Percentiles rank a stretch among this genome's conserved stretches.
Conservation (phyloP, 2,797 vertebrate species). For the Enteromius radiatus region DNA sequence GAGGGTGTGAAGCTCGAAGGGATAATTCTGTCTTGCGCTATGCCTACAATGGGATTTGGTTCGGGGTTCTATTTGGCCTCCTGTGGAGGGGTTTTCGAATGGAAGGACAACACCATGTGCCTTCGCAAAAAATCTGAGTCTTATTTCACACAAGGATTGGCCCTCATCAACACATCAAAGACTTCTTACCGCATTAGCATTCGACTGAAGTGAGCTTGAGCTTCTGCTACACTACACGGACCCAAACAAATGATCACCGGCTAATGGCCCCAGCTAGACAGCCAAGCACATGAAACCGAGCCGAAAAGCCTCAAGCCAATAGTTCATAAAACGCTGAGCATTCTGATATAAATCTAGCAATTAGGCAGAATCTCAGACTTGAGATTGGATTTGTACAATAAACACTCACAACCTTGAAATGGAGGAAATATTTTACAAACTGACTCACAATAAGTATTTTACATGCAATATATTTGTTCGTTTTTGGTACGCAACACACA, state of each 20-base stretch:
- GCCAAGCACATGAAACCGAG: constrained; percentile 22
- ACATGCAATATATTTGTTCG: background rate
- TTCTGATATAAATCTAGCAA: constrained; percentile 27
- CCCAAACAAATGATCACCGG: constrained; percentile 51
- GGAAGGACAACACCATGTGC: constrained; percentile 34
- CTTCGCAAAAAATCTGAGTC: constrained; percentile 26
- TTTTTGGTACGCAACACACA: background rate
- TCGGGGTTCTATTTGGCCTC: constrained; percentile 43
- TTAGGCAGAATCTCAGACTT: background rate
- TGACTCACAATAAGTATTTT: background rate
- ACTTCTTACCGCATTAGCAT: constrained; percentile 30
- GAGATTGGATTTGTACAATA: background rate
- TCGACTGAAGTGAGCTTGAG: constrained; percentile 37
- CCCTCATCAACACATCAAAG: constrained; percentile 57
- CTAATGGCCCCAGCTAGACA: constrained; percentile 36
- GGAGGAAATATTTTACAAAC: background rate
- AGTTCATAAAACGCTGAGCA: constrained; percentile 12
- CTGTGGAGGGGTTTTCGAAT: constrained; percentile 26
- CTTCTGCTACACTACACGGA: constrained; percentile 39
- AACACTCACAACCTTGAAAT: background rate
- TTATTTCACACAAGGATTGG: constrained; percentile 23
- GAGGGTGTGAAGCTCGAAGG: constrained; percentile 71
- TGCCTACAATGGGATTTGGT: constrained; percentile 50
- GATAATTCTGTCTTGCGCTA: constrained; percentile 75
- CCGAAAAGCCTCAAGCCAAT: constrained; percentile 24